Conservation (phyloP, 2,113 vertebrate genomes). For the Mesoclemmys tuberculata region DNA sequence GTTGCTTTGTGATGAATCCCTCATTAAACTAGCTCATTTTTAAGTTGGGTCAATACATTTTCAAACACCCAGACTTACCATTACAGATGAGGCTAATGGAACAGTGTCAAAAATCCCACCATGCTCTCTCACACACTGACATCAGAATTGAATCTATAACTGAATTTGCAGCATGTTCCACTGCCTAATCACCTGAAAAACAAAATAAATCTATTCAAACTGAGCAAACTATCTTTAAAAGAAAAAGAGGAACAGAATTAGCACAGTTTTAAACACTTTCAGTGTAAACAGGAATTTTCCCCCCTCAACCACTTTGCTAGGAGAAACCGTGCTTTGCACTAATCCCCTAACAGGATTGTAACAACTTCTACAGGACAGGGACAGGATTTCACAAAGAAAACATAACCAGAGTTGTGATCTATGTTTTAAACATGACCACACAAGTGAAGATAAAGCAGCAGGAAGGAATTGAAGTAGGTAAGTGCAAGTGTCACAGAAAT, state of each 20-base stretch:
- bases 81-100: background rate
- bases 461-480: background rate
- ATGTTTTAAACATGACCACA: background rate
- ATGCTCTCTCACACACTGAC: accelerated
- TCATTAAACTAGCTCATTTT: background rate
- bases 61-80: background rate
- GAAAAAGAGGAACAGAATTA: background rate
- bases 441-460: background rate
- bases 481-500: background rate
- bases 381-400: background rate
- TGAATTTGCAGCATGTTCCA: background rate
- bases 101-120: too few relatives aligned
- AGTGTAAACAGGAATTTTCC: accelerated
- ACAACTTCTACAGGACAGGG: background rate
- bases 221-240: slow-evolving; percentile 14
- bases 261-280: background rate
- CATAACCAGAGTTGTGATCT: background rate
- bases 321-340: background rate
- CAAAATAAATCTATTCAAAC: background rate
- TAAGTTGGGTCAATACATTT: background rate
- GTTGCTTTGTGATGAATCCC: background rate
- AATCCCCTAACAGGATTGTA: background rate
- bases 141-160: accelerated
- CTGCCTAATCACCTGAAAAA: background rate
- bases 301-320: background rate